Base-by-base conservation (phyloP, 2,888 invertebrate species). In the Panzeria rudis region DNA sequence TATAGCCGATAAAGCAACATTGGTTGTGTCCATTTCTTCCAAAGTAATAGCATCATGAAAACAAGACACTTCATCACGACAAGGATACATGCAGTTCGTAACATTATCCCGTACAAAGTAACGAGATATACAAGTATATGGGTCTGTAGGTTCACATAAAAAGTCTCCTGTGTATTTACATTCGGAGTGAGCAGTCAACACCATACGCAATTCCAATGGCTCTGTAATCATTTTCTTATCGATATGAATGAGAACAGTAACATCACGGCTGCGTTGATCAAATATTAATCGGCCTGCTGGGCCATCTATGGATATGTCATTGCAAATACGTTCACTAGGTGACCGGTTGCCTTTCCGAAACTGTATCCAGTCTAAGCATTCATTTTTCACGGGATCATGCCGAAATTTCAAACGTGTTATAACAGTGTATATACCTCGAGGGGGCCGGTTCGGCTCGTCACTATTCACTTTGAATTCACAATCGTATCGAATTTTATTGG, bases 351-450 rank as follows among this genome's bases (percentile, higher is more conserved):
- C 91, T 15, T 88, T 88, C 2, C 88, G 88, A 35, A 92, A 92
- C 68, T 91, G 90, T 71, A 92, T 91, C 15, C 89, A 92, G 68
- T 92, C 92, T 20, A 90, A 87, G 84, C 92, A 92, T 47, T 87
- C 78, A 68, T 86, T 86, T 1, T 89, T 90, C 3, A 84, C 84
- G 0, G 89, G 90, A 88, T 91, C 88, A 8, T 84, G 87, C 2
- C 92, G 89, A 44, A 92, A 91, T 80, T 92, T 92, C 0, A 92
- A 86, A 1, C 90, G 90, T 0, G 91, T 92, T 9, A 92, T 92
- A 0, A 91, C 89, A 0, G 90, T 91, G 71, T 91, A 92, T 13
- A 92, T 91, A 15, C 92, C 91, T 0, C 85, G 62, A 3, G 75
- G 64, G n/a, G 64, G 50, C 13, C 90, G 89, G 11, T 88, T 88